Base-by-base conservation (phyloP, 2,888 invertebrate species). In the Blastobasis lacticolella region DNA sequence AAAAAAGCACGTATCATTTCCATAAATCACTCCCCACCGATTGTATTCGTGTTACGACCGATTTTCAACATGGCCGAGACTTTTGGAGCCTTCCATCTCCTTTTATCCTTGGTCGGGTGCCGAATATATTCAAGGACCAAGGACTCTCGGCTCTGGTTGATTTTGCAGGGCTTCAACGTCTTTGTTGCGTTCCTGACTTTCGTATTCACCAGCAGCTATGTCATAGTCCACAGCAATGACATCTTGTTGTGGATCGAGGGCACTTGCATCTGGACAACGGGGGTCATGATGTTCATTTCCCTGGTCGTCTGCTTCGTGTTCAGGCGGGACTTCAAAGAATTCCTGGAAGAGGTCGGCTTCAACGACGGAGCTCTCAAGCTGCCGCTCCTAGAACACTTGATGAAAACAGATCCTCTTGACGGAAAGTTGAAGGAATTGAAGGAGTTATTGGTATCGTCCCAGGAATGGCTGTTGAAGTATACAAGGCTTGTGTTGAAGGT, bases 211-310 rank as follows among this genome's bases (percentile, higher is more conserved):
- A 73, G 78, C 0, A 75, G 64, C 3, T 88, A 80, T 53, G 78
- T 85, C 0, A 53, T 69, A 0, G 51, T 57, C 5, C 75, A 73
- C 47, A 57, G 54, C 1, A 66, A 71, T 0, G 63, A 88, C 51
- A 56, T 79, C 0, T 55, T 73, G 0, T 49, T 77, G 1, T 80
- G 77, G 48, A 84, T 86, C n/a, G 73, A 85, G 66, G 81, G 81
- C 0, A 78, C 81, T n/a, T 81, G 82, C 52, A 73, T 86, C 43
- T 88, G 87, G 85, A 74, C 78, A 0, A 86, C 86, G 0, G 83
- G 81, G 3, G 66, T 82, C 0, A 81, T 85, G 3, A 80, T 84
- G 78, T 77, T 78, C 0, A 78, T 84, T 6, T 75, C 81, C 1
- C 59, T 85, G 4, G 71, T 69, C 0, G 62, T 87, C 1, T 85